Base-by-base conservation (phyloP, 1,140 invertebrate species). In the Megathymus violae region DNA sequence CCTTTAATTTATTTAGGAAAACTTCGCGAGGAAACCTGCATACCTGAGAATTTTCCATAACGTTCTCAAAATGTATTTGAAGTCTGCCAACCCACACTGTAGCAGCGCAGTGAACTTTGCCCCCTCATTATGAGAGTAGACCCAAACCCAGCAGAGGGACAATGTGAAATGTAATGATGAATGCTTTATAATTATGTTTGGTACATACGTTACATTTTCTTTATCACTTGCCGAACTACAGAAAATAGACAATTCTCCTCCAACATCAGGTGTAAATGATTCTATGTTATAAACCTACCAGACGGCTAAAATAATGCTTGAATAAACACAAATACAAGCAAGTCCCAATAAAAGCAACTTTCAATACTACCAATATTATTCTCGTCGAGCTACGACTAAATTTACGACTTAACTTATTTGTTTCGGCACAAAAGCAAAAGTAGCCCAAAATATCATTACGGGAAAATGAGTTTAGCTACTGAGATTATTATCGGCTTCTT, bases 351-450 rank as follows among this genome's bases (percentile, higher is more conserved):
- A 56, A 25, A 31, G 40, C 27, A 56, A 56, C 40, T 56, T 56
- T 56, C 52, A 56, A 56, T 56, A 56, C 52, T 56, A 44, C 43
- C 52, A 56, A 56, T 56, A 56, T 56, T 56, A 56, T 56, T 56
- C 22, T 44, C 40, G 40, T 44, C 51, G 38, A 56, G 40, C 51
- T 22, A 56, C 22, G 40, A 56, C 43, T 44, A 56, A 56, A 56
- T 56, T 56, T 56, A 56, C 10, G 52, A 44, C 52, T 56, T 56
- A 31, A 31, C 38, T 50, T 50, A 50, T 50, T 50, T 56, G 52
- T 56, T 56, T 56, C 22, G 43, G 41, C 40, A 40, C 43, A 44
- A 43, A 11, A 41, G 14, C 13, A 56, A 56, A 40, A 40, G 41
- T 44, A 43, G 22, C 16, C 52, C 27, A 22, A 31, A 44, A 56